Evolutionary conservation across 1,140 invertebrate species (phyloP).

Genomic region (honey bee (Apis mellifera)): DNA sequence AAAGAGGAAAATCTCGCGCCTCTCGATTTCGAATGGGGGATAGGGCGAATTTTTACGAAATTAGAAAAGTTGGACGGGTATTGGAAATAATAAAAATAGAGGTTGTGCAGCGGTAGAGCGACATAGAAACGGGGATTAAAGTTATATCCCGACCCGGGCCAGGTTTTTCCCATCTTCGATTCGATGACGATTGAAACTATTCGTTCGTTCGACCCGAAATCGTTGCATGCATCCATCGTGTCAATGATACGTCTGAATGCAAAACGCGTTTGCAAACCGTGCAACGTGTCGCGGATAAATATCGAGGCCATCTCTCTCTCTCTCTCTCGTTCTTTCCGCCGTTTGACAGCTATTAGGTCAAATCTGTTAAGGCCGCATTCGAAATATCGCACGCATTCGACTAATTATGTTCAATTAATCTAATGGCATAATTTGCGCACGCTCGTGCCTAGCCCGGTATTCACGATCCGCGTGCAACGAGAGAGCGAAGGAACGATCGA

Average conservation of each 20-base stretch:
- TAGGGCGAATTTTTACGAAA: slow-evolving; percentile 34
- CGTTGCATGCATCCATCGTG: not conserved
- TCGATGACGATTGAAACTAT: not conserved
- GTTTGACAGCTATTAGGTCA: not conserved
- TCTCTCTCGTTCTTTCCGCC: too few species aligned
- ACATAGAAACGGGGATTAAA: not conserved
- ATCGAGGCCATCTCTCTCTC: not conserved
- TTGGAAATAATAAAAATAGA: slow-evolving; percentile 29
- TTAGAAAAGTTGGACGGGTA: slow-evolving; percentile 42
- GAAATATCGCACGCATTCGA: slow-evolving; percentile 50
- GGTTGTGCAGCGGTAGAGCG: not conserved
- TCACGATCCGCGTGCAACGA: slow-evolving; percentile 43
- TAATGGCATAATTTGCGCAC: slow-evolving; percentile 63
- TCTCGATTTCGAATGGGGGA: not conserved
- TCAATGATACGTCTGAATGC: not conserved
- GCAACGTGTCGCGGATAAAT: not conserved
- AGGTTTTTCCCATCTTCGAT: not conserved
- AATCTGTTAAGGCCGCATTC: slow-evolving; percentile 16
- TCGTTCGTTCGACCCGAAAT: not conserved
- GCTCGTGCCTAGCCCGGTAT: slow-evolving; percentile 11
- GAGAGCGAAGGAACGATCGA: slow-evolving; percentile 45
- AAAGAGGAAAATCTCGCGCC: slow-evolving; percentile 19
- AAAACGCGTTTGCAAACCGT: not conserved
- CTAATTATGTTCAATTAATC: slow-evolving; percentile 65
- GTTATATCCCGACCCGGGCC: not conserved